Percentiles rank a stretch among this genome's conserved stretches.
Evolutionary conservation across 2,113 vertebrate genomes (phyloP).

Genomic region (Leptodactylus fuscus): DNA sequence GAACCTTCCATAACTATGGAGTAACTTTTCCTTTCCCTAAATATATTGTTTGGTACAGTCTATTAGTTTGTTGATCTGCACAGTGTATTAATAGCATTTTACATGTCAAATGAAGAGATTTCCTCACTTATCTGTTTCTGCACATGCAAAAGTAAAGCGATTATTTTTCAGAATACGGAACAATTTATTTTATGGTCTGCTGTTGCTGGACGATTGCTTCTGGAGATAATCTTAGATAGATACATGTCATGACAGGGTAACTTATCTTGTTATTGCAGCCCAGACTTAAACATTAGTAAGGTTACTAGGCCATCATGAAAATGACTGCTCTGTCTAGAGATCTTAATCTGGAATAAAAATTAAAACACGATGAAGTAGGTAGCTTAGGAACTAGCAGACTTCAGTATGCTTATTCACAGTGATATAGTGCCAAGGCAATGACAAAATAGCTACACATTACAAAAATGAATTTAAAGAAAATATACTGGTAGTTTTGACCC

Average conservation of each 20-base stretch:
- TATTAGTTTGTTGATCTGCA: conserved; percentile 22
- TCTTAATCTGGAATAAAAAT: conserved; percentile 8
- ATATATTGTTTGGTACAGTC: not conserved
- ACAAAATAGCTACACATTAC: not conserved
- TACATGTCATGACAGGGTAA: conserved; percentile 33
- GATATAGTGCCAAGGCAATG: not conserved
- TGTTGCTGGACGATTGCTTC: not conserved
- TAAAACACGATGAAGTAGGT: conserved; percentile 21
- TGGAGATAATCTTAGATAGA: conserved; percentile 1
- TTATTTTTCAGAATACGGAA: conserved; percentile 17
- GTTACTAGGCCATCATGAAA: not conserved
- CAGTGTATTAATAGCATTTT: conserved; percentile 8
- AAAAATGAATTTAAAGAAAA: not conserved
- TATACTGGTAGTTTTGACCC: no score
- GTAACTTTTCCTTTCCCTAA: not conserved
- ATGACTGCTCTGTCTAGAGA: conserved; percentile 12
- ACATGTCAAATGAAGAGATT: not conserved
- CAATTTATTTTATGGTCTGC: conserved; percentile 14
- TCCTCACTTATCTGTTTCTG: conserved; percentile 1
- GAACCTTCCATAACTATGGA: not conserved
- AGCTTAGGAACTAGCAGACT: not conserved
- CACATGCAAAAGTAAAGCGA: conserved; percentile 40
- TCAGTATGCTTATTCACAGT: not conserved
- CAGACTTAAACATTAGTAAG: conserved; percentile 7
- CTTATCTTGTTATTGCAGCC: conserved; percentile 42